Evolutionary conservation across 2,888 invertebrate genomes (phyloP).

Genomic region (Ennomos fuscantarius): DNA sequence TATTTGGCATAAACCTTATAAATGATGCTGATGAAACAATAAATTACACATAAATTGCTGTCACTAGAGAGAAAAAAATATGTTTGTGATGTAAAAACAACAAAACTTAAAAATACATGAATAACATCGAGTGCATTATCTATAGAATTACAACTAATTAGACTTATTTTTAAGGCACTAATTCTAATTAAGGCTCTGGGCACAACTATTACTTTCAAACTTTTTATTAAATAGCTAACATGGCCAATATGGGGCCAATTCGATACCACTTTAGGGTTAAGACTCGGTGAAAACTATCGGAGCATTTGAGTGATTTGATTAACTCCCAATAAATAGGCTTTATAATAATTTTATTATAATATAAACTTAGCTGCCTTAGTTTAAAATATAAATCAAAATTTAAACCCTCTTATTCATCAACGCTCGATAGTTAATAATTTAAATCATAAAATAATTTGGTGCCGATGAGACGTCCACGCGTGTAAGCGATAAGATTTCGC

Average conservation of each 20-base stretch:
- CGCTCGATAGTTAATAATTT: too few relatives aligned
- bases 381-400: slow-evolving; percentile 2
- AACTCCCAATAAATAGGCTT: too few relatives aligned
- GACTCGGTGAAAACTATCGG: too few relatives aligned
- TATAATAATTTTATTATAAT: neutral
- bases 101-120: slow-evolving; percentile 37
- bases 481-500: too few relatives aligned
- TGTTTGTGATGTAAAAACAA: slow-evolving; percentile 65
- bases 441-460: too few relatives aligned
- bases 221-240: too few relatives aligned
- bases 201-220: slow-evolving; percentile 8
- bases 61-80: slow-evolving; percentile 9
- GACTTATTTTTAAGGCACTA: slow-evolving; percentile 65
- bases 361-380: slow-evolving; percentile 53
- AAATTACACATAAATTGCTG: slow-evolving; percentile 51
- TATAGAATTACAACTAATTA: slow-evolving; percentile 37
- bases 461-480: too few relatives aligned
- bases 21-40: slow-evolving; percentile 66
- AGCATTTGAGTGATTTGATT: neutral
- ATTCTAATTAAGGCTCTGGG: slow-evolving; percentile 63
- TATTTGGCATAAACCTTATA: slow-evolving; percentile 83
- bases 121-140: slow-evolving; percentile 35
- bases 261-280: too few relatives aligned
- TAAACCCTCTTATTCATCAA: too few relatives aligned
- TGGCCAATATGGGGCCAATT: too few relatives aligned